Base-by-base conservation (phyloP, 2,888 invertebrate genomes). In the Oscheius sp. region DNA sequence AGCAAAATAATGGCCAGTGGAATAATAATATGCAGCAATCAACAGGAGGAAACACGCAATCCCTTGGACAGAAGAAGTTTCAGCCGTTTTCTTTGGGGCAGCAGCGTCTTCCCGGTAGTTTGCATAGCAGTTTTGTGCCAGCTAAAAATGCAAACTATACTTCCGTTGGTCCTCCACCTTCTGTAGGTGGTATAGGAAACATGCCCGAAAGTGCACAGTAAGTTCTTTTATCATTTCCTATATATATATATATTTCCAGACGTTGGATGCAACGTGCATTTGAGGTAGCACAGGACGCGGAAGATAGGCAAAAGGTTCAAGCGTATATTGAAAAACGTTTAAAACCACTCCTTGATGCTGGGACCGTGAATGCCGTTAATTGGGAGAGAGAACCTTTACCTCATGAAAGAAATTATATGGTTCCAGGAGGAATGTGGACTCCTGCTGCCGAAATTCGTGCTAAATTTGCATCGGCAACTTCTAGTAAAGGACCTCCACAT, bases 361-460 rank as follows among this genome's bases (percentile, higher is more conserved):
- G 93, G 73, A 92, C 92, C 77, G 90, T 94, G 49, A 92, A 92
- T 91, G 91, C 91, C 1, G 92, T 94, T 85, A 93, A 97, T 88
- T 98, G 98, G 98, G 92, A 92, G 81, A 91, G 90, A 74, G 96
- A 97, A 87, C 93, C 95, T 32, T 90, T 96, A 78, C 96, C 96
- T 45, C 92, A 86, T 62, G 81, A 81, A 62, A 68, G 73, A 65
- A 78, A 81, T 61, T 84, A 70, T 67, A 70, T 77, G 50, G 41
- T 80, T 49, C 61, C 71, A 14, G 64, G 72, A n/a, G 54, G 49
- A 12, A 56, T 70, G 61, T 81, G 80, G 78, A 81, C 75, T 12
- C 81, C 81, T n/a, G 77, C 74, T 8, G 75, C 74, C 36, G 62
- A 77, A 49, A 38, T 78, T 45, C 70, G 68, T 12, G 59, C 71